phyloP scores from a whole-genome alignment of 2,113 vertebrate genomes.

The Phalacrocorax brasilianus region DNA sequence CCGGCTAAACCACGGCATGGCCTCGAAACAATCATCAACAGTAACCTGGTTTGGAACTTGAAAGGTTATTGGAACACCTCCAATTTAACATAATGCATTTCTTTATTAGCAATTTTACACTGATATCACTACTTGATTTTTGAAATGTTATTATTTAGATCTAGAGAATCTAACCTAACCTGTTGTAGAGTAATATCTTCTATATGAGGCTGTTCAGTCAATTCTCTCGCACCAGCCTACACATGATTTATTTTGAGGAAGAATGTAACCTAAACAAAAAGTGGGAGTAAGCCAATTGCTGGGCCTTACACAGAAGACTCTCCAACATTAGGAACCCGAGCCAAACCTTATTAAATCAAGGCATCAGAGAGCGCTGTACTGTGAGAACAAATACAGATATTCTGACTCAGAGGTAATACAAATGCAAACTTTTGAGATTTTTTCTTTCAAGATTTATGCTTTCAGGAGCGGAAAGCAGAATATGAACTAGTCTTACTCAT shows the following conservation, averaged over 20 bases:
- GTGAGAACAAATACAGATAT: not conserved
- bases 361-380: not conserved
- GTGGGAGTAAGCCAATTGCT: not conserved
- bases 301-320: not conserved
- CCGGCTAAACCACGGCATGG: too few relatives aligned
- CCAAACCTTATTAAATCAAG: not conserved
- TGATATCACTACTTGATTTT: not conserved
- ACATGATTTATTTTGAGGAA: not conserved
- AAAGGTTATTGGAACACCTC: not conserved
- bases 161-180: not conserved
- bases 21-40: not conserved
- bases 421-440: not conserved
- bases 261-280: not conserved
- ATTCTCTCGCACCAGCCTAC: not conserved
- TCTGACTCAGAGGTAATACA: not conserved
- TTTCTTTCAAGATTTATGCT: not conserved
- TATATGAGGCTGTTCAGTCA: not conserved
- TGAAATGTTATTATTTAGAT: not conserved
- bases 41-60: not conserved
- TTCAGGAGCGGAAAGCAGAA: not conserved
- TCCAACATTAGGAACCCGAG: not conserved
- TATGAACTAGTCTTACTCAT: not conserved
- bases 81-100: not conserved
- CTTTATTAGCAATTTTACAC: not conserved
- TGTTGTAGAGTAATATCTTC: not conserved